Base-by-base conservation (phyloP, 2,888 invertebrate species). In the Chelonus formosanus region DNA sequence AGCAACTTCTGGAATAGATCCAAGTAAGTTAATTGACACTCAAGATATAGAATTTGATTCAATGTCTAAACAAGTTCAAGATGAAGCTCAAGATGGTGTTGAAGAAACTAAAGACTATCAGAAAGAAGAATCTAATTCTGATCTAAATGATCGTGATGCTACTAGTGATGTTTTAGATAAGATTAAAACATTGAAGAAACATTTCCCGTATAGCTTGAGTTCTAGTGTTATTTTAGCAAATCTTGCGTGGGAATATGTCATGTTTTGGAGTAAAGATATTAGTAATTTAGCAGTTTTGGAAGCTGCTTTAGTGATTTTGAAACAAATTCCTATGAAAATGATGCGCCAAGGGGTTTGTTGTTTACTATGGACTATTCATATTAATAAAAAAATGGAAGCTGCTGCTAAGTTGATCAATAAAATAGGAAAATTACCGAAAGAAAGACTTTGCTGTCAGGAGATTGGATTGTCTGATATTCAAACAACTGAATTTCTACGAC, bases 161-260 rank as follows among this genome's bases (percentile, higher is more conserved):
- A 76, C 76, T 40, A 74, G 77, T 20, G 64, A 65, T 4, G 73
- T 80, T 45, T 70, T 83, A 72, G 81, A 82, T 77, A 71, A 58
- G 43, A 45, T 68, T 53, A 8, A 76, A 6, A 52, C 91, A 34
- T 83, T 94, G 65, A 89, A 90, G 57, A 87, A 88, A 53, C 92
- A 94, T 78, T 97, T 97, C 81, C 97, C 97, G 0, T 90, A 93
- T 73, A 96, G 96, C 81, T 87, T 96, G 62, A 89, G 91, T 64
- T 88, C 92, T 0, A 91, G 93, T 76, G 90, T 92, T 47, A 85
- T 97, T 48, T 86, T 96, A 57, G 90, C 93, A 8, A 95, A 96
- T 80, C 91, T 96, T 88, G 90, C 92, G 72, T 97, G 97, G 97
- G 96, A 97, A 82, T 95, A 93, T 80, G 90, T 94, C 62, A 89